Base-by-base conservation (phyloP, 2,888 invertebrate species). In the Resseliella maxima region DNA sequence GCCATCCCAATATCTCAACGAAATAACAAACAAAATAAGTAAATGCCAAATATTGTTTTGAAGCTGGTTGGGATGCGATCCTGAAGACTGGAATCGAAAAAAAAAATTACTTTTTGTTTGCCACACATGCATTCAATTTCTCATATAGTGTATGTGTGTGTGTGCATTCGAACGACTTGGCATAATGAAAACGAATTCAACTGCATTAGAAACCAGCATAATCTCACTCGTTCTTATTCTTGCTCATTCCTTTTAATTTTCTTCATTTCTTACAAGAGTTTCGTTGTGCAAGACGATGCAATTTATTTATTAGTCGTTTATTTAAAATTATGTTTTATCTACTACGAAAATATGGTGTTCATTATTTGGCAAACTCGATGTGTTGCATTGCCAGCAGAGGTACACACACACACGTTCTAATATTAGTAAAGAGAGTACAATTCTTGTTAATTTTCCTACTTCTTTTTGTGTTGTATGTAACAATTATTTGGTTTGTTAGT, bases 251-350 rank as follows among this genome's bases (percentile, higher is more conserved):
- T 24, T 24, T 24, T 24, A 2, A 27, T 12, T 59, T n/a, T n/a
- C n/a, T n/a, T n/a, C n/a, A n/a, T n/a, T n/a, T 31, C 0, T 3
- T 3, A 15, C 72, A 31, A 72, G 31, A 15, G 31, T 15, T 21
- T 8, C 24, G 24, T 31, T 12, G 72, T 72, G 31, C 35, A 31
- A 72, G 27, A 72, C 72, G 15, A 72, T 72, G 31, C 6, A 72
- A 72, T 72, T 72, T 72, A 72, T 35, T 72, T 72, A 72, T 72
- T 72, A 31, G 31, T 72, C 72, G 72, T 72, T 72, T 27, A 72
- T 72, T 72, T 72, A 10, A 31, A 72, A 72, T 72, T 72, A 72
- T 31, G 31, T 72, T 72, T 72, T 72, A 72, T 72, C 2, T 72
- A 35, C 72, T 72, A 6, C 15, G 72, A 72, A 72, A 24, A 59